Conservation (phyloP, 2,888 invertebrate species). For the Apotomis capreana region DNA sequence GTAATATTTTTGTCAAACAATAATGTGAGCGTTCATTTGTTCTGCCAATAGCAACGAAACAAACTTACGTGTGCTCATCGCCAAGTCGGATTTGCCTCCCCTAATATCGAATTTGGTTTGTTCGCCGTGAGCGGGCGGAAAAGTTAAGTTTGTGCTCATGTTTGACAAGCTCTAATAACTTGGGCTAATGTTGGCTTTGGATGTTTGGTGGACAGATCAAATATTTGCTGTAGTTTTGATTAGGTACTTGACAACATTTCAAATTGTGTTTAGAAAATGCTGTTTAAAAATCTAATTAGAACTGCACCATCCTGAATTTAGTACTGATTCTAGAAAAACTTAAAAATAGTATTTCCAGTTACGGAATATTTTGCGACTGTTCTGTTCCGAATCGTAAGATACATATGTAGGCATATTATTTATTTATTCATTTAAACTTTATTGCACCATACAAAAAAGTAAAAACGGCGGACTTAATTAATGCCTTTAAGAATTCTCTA, state of each 20-base stretch:
- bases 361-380: too few species aligned
- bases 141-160: conserved; percentile 12
- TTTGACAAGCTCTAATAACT: conserved; percentile 15
- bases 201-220: conserved; percentile 18
- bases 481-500: too few species aligned
- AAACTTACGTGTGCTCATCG: background rate
- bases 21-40: conserved; percentile 13
- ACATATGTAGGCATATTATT: too few species aligned
- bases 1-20: conserved; percentile 4
- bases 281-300: background rate
- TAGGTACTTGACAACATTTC: background rate
- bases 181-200: conserved; percentile 16
- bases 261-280: background rate
- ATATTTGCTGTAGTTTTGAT: conserved; percentile 12
- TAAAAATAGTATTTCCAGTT: too few species aligned
- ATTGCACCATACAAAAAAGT: too few species aligned
- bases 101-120: background rate
- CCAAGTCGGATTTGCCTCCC: background rate
- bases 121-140: background rate
- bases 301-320: too few species aligned
- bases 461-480: too few species aligned
- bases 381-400: too few species aligned
- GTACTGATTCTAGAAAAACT: too few species aligned
- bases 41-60: conserved; percentile 14
- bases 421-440: too few species aligned